Evolutionary conservation across 2,797 vertebrate genomes (phyloP).

Genomic region (Pangasius djambal): DNA sequence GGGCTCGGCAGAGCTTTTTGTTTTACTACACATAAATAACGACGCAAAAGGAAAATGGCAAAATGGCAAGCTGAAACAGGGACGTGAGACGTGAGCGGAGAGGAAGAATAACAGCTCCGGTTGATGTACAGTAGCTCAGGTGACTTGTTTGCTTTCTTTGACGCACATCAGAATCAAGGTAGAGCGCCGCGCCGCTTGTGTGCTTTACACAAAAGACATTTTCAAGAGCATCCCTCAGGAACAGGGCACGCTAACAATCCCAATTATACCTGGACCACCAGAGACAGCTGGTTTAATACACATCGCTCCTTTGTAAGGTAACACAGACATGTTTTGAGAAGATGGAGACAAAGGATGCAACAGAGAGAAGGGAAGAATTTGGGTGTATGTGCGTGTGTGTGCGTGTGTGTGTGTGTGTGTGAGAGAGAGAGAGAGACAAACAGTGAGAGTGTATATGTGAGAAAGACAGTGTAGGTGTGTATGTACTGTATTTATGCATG

Average conservation of each 20-base stretch:
- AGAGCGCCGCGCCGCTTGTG: constrained; percentile 73
- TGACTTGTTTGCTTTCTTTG: constrained; percentile 77
- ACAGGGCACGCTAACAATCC: constrained; percentile 81
- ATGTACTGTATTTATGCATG: constrained; percentile 26
- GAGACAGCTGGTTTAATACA: constrained; percentile 83
- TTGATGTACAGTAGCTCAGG: constrained; percentile 75
- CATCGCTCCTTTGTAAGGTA: constrained; percentile 76
- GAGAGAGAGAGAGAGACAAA: constrained; percentile 52
- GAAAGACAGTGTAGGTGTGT: constrained; percentile 3
- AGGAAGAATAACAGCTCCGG: constrained; percentile 57
- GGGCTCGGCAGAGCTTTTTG: constrained; percentile 55
- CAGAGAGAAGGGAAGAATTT: constrained; percentile 57
- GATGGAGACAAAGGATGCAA: constrained; percentile 50
- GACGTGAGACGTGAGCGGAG: constrained; percentile 51
- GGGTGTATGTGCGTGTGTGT: background rate
- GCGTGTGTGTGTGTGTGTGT: constrained; percentile 8
- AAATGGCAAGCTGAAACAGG: constrained; percentile 52
- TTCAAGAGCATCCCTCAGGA: constrained; percentile 76
- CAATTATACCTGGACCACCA: constrained; percentile 83
- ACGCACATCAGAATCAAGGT: constrained; percentile 72
- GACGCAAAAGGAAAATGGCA: constrained; percentile 50
- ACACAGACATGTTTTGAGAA: constrained; percentile 58
- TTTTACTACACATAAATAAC: constrained; percentile 67
- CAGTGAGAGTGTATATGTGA: background rate
- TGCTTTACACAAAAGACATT: constrained; percentile 80